Conservation (phyloP, 2,113 vertebrate species). For the Coracopsis vasa region DNA sequence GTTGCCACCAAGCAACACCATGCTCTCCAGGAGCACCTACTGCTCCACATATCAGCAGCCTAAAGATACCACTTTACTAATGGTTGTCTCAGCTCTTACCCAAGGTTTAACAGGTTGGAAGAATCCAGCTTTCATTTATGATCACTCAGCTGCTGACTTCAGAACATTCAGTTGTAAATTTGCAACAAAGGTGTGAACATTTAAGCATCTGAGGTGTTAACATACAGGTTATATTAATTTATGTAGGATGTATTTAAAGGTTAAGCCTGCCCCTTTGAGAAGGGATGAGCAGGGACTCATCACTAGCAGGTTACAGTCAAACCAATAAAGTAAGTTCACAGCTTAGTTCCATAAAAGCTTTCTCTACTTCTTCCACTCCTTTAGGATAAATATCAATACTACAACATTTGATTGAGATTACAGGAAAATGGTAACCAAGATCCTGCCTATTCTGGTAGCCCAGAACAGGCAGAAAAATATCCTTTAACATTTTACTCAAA, state of each 20-base stretch:
- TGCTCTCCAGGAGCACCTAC: neutral
- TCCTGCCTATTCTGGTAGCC: neutral
- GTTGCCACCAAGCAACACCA: neutral
- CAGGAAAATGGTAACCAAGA: neutral
- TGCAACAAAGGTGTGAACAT: neutral
- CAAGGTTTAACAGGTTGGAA: neutral
- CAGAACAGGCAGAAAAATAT: neutral
- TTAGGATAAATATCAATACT: neutral
- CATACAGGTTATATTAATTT: neutral
- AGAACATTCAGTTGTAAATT: neutral
- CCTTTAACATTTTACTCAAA: neutral
- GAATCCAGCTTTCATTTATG: neutral
- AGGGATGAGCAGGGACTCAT: neutral
- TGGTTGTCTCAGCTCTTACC: neutral
- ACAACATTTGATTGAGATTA: neutral
- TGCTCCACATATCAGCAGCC: neutral
- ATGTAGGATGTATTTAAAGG: neutral
- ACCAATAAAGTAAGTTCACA: neutral
- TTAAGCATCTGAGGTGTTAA: neutral
- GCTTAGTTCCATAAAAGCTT: neutral
- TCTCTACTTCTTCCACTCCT: neutral
- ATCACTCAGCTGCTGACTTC: neutral
- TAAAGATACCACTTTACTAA: neutral
- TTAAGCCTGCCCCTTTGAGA: neutral
- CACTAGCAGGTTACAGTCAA: neutral